Conservation (phyloP, 2,797 vertebrate species). For the Notolepis coatsorum region DNA sequence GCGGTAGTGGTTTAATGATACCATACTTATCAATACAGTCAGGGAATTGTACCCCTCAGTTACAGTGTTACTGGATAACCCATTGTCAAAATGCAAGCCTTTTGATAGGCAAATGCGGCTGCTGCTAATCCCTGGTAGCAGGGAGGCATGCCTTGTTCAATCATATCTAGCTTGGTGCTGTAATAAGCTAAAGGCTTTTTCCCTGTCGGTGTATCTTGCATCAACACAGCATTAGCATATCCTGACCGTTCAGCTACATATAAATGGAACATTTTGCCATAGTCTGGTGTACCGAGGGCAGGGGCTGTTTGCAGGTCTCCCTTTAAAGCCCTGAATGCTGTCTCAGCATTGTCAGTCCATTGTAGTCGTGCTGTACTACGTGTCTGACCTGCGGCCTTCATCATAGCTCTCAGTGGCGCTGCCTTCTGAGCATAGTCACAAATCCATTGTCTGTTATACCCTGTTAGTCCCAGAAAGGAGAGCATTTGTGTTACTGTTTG, state of each 20-base stretch:
- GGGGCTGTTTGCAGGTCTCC: not conserved
- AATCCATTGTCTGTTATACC: not conserved
- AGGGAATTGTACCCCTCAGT: no score
- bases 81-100: not conserved
- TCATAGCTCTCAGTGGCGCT: not conserved
- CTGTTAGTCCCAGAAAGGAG: conserved; percentile 13
- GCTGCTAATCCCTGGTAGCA: not conserved
- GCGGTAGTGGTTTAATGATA: no score
- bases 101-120: not conserved
- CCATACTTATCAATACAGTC: no score
- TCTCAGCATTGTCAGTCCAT: not conserved
- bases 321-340: not conserved
- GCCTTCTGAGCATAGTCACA: not conserved
- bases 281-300: not conserved
- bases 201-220: not conserved
- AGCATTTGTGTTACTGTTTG: conserved; percentile 10
- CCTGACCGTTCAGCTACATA: not conserved
- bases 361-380: not conserved
- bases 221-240: not conserved
- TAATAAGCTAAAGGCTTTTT: not conserved
- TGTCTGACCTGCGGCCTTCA: not conserved
- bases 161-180: not conserved
- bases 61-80: not conserved
- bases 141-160: not conserved
- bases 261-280: no score